Evolutionary conservation across 2,888 invertebrate species (phyloP), one percentile per base, ranked within the genome.

Genomic region (Uloborus plumipes): DNA sequence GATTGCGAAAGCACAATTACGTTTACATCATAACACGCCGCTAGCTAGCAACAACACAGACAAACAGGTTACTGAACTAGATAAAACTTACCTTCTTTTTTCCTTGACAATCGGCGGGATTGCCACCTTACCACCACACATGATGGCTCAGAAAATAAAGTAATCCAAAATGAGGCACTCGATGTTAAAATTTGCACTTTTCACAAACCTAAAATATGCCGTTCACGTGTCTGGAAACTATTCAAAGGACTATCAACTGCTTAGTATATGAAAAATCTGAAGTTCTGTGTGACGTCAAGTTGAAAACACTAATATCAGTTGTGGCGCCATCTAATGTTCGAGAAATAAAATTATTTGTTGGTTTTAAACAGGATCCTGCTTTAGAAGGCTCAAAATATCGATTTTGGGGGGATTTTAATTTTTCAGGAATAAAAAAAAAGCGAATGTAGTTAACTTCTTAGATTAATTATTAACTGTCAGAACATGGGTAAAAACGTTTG

Each of bases 61-160:
- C 50, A 74, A 61, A 49, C 61, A 76, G 75, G 75, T 76, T 76
- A 67, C 51, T 49, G 61, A 61, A 76, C 26, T 59, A 66, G 49
- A 67, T 67, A 51, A n/a, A 78, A 64, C 81, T 71, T 74, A 81
- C 81, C 81, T 64, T 61, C 81, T 58, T 71, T 81, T 81, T 71
- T 81, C 81, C 55, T 81, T 81, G 65, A 81, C 81, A 61, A 81
- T 71, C 2, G 74, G 74, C 14, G 71, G 75, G 39, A 81, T 65
- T 20, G 81, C 81, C 49, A 75, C 81, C 62, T 81, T 75, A 0
- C 75, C 81, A 51, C 75, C 81, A 71, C 81, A 81, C 81, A 81
- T 81, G 79, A 69, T 62, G 72, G 26, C 31, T 67, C 49, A 66
- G 47, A 0, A n/a, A 31, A 4, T 58, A 18, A 39, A 47, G 31